Evolutionary conservation across 2,888 invertebrate species (phyloP).

Genomic region (Pseudanteris insignis): DNA sequence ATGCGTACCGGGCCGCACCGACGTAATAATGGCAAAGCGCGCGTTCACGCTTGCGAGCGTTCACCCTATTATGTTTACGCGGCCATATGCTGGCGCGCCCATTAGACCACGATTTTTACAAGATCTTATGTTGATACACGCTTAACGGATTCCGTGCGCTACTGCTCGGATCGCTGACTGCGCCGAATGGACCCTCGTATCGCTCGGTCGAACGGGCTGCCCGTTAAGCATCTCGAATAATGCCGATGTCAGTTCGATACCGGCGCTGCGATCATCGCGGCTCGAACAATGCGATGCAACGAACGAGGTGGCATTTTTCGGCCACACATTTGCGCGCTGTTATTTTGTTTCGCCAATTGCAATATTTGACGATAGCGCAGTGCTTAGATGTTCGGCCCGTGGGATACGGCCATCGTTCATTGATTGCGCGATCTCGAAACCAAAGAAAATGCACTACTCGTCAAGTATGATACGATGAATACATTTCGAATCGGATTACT

Average conservation of each 20-base stretch:
- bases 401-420: too few species aligned
- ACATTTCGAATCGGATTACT: too few species aligned
- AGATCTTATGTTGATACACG: slow-evolving; percentile 57
- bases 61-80: slow-evolving; percentile 44
- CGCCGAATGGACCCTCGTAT: slow-evolving; percentile 29
- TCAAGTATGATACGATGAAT: too few species aligned
- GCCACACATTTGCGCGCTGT: not conserved
- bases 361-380: slow-evolving; percentile 17
- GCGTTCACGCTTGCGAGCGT: slow-evolving; percentile 51
- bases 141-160: slow-evolving; percentile 55
- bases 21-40: slow-evolving; percentile 34
- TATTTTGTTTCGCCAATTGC: slow-evolving; percentile 9
- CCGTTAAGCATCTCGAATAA: slow-evolving; percentile 37
- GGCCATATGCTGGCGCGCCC: slow-evolving; percentile 52
- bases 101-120: slow-evolving; percentile 54
- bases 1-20: slow-evolving; percentile 5
- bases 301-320: slow-evolving; percentile 21
- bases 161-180: slow-evolving; percentile 46
- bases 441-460: too few species aligned
- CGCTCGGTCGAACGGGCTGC: slow-evolving; percentile 19
- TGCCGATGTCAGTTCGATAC: slow-evolving; percentile 34
- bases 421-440: too few species aligned
- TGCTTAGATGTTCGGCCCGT: too few species aligned
- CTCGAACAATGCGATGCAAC: slow-evolving; percentile 26
- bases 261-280: slow-evolving; percentile 20